phyloP scores from a whole-genome alignment of 2,113 vertebrate species.

The Thryonomys swinderianus region DNA sequence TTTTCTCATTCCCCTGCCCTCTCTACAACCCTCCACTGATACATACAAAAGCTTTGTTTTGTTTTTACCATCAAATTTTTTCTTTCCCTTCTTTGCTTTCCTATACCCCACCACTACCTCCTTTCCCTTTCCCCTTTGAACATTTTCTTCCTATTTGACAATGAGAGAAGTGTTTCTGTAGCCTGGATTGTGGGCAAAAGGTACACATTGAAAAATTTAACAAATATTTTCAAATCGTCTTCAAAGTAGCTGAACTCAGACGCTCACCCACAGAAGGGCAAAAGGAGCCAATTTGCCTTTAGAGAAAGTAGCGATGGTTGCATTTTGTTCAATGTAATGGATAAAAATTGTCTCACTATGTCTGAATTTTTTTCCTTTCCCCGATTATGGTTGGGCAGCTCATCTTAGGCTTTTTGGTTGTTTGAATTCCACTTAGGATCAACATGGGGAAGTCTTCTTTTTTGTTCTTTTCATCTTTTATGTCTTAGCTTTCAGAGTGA shows the following conservation, averaged over 20 bases:
- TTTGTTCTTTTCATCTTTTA: not conserved
- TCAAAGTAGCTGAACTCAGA: not conserved
- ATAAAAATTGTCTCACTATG: not conserved
- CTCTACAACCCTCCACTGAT: too few species aligned
- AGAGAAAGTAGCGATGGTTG: not conserved
- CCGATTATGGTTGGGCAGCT: not conserved
- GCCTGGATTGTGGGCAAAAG: not conserved
- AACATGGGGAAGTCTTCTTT: not conserved
- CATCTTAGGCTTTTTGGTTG: rapidly evolving
- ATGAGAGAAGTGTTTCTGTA: not conserved
- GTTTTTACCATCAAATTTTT: too few species aligned
- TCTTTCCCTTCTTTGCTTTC: too few species aligned
- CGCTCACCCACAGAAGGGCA: rapidly evolving
- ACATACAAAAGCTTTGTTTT: too few species aligned
- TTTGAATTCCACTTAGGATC: not conserved
- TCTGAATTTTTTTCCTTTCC: not conserved
- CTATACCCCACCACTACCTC: too few species aligned
- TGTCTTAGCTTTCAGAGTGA: not conserved
- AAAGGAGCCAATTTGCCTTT: not conserved
- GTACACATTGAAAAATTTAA: not conserved
- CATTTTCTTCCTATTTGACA: too few species aligned
- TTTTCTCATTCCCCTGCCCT: too few species aligned
- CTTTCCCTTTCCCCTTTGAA: too few species aligned
- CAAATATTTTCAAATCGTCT: not conserved
- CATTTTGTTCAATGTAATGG: not conserved